Evolutionary conservation across 2,888 invertebrate genomes (phyloP).

Genomic region (Adela reaumurella): DNA sequence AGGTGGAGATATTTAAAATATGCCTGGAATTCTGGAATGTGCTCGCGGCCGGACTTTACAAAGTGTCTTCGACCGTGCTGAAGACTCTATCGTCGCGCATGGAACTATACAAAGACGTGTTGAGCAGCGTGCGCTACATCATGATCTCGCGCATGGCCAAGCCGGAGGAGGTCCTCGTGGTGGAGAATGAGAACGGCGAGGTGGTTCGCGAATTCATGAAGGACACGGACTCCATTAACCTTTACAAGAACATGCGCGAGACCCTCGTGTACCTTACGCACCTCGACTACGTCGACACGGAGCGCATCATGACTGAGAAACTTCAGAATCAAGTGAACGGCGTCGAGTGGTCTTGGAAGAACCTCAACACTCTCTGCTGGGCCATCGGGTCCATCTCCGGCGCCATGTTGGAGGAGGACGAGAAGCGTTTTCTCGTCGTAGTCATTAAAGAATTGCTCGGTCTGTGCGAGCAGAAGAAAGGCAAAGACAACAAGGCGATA

Average conservation of each 20-base stretch:
- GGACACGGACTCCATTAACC: slow-evolving; percentile 98
- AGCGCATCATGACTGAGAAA: slow-evolving; percentile 98
- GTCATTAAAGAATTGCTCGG: slow-evolving; percentile 98
- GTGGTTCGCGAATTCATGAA: slow-evolving; percentile 99
- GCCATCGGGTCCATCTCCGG: slow-evolving; percentile 99
- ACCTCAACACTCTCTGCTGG: slow-evolving; percentile 98
- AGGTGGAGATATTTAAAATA: slow-evolving; percentile 99
- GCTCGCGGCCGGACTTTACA: slow-evolving; percentile 87
- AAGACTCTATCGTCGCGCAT: slow-evolving; percentile 59
- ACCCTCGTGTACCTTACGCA: slow-evolving; percentile 97
- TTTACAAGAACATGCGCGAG: slow-evolving; percentile 99
- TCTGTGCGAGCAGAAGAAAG: slow-evolving; percentile 95
- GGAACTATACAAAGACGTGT: slow-evolving; percentile 72
- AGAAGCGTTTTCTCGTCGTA: slow-evolving; percentile 96
- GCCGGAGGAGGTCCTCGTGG: slow-evolving; percentile 98
- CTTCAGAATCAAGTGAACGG: slow-evolving; percentile 98
- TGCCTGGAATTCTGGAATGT: slow-evolving; percentile 99
- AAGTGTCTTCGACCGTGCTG: slow-evolving; percentile 56
- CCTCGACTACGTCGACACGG: slow-evolving; percentile 96
- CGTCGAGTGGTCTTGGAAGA: slow-evolving; percentile 99
- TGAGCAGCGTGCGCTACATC: slow-evolving; percentile 87
- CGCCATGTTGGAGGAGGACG: slow-evolving; percentile 99
- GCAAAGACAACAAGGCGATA: slow-evolving; percentile 99
- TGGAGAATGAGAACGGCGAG: slow-evolving; percentile 99
- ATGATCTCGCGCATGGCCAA: slow-evolving; percentile 99